Percentiles rank a stretch among this genome's conserved stretches.
These are phyloP conservation scores for Parasteatoda tepidariorum DNA, from an alignment of 1,140 invertebrate genomes.

Conservation along the genomic window DNA sequence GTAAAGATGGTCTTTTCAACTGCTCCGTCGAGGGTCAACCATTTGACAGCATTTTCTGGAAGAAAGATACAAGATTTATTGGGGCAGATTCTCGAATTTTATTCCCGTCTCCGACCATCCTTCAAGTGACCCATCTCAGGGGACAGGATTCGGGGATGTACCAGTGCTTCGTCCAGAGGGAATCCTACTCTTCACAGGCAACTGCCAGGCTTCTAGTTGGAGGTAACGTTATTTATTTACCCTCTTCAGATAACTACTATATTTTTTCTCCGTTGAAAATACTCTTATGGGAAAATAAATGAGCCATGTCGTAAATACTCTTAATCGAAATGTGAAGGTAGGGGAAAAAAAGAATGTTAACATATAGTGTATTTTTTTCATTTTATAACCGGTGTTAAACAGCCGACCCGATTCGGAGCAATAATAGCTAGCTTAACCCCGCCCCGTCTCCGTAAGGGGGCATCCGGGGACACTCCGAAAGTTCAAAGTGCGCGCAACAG, in stretches of 20 bases:
- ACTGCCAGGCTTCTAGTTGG: conserved; percentile 68
- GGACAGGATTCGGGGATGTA: conserved; percentile 98
- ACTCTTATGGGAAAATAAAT: too few relatives aligned
- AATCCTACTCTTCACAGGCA: conserved; percentile 81
- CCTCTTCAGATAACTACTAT: neutral
- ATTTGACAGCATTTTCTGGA: conserved; percentile 73
- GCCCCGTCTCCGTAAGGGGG: too few relatives aligned
- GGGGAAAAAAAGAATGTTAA: too few relatives aligned
- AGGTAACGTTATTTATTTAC: conserved; percentile 65
- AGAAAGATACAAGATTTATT: conserved; percentile 70
- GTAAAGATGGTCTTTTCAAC: conserved; percentile 94
- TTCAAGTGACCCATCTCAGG: conserved; percentile 77
- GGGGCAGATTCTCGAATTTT: conserved; percentile 20
- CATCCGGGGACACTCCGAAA: too few relatives aligned
- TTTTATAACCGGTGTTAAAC: too few relatives aligned
- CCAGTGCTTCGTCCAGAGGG: conserved; percentile 94
- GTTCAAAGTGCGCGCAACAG: too few relatives aligned
- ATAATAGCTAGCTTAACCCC: too few relatives aligned
- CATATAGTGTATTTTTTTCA: too few relatives aligned
- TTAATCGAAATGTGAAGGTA: too few relatives aligned
- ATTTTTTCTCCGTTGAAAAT: too few relatives aligned
- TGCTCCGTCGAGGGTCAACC: conserved; percentile 88
- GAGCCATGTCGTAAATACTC: too few relatives aligned
- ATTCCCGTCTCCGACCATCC: conserved; percentile 48
- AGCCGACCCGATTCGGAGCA: too few relatives aligned